Evolutionary conservation across 2,113 vertebrate species (phyloP).

Genomic region (Mormyrus iriodes): DNA sequence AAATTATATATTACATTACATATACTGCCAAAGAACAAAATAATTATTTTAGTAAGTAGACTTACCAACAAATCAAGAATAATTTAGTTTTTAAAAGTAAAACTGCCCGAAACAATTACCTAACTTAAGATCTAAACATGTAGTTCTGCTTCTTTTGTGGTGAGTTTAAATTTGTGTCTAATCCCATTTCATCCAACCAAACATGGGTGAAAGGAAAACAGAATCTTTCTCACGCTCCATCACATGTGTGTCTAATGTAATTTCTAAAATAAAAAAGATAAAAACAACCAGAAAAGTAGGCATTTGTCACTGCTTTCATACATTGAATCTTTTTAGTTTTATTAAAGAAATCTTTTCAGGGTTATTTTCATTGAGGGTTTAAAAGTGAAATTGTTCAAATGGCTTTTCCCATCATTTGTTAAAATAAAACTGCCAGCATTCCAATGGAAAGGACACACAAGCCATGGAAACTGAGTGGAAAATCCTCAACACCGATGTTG

Average conservation of each 20-base stretch:
- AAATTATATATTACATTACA: too few species aligned
- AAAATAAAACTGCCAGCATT: constrained; percentile 39
- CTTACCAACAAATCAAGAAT: not conserved
- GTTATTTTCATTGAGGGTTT: constrained; percentile 41
- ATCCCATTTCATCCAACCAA: constrained; percentile 18
- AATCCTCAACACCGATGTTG: constrained; percentile 55
- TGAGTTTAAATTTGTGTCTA: constrained; percentile 17
- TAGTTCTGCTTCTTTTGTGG: not conserved
- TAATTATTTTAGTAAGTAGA: not conserved
- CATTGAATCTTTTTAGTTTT: constrained; percentile 42
- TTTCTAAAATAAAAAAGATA: constrained; percentile 36
- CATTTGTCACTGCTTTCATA: constrained; percentile 50
- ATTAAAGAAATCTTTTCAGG: constrained; percentile 40
- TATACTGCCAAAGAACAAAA: not conserved
- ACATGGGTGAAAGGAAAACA: constrained; percentile 17
- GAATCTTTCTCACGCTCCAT: constrained; percentile 16
- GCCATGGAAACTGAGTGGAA: constrained; percentile 46
- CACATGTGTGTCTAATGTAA: constrained; percentile 11
- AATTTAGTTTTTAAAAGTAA: not conserved
- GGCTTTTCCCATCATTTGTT: constrained; percentile 44
- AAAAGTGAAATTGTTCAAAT: constrained; percentile 56
- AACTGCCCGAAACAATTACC: not conserved
- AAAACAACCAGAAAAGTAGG: constrained; percentile 46
- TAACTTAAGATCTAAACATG: not conserved
- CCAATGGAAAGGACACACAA: constrained; percentile 44